A percentile compares a stretch with the other conserved stretches of the same genome.
These are phyloP conservation scores for Epizoanthus illoricatus DNA, from an alignment of 92 coral and sea anemone genomes.

Conservation along the genomic window DNA sequence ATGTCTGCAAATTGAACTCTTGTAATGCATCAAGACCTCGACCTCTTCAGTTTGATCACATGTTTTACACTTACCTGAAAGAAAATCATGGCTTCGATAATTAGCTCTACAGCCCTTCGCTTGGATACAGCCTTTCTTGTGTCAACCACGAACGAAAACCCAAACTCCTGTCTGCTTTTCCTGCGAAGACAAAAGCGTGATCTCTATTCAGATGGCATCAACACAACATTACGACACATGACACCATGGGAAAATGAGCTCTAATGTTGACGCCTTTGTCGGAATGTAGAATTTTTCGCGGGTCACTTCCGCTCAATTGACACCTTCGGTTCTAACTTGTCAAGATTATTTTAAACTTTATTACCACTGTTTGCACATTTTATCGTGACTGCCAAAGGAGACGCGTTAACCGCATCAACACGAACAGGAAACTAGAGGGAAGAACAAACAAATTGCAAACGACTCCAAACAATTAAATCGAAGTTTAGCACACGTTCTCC, in stretches of 20 bases:
- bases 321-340: conserved; percentile 30
- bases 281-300: conserved; percentile 16
- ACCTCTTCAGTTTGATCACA: too few species aligned
- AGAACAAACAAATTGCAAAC: neutral
- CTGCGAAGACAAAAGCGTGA: conserved; percentile 55
- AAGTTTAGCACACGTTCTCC: conserved; percentile 21
- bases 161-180: conserved; percentile 75
- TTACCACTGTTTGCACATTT: conserved; percentile 23
- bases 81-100: conserved; percentile 89
- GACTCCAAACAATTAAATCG: neutral
- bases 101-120: conserved; percentile 71
- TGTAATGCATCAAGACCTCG: neutral
- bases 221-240: conserved; percentile 42
- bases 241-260: conserved; percentile 44
- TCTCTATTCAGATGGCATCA: conserved; percentile 23
- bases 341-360: conserved; percentile 21
- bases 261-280: conserved; percentile 19
- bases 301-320: conserved; percentile 43
- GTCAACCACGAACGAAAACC: conserved; percentile 84
- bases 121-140: conserved; percentile 80
- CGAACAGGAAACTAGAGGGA: neutral
- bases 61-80: conserved; percentile 80
- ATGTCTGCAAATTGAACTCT: neutral
- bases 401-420: neutral
- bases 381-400: neutral